These are phyloP conservation scores for Microhierax caerulescens DNA, from an alignment of 2,797 vertebrate genomes.

Conservation along the genomic window DNA sequence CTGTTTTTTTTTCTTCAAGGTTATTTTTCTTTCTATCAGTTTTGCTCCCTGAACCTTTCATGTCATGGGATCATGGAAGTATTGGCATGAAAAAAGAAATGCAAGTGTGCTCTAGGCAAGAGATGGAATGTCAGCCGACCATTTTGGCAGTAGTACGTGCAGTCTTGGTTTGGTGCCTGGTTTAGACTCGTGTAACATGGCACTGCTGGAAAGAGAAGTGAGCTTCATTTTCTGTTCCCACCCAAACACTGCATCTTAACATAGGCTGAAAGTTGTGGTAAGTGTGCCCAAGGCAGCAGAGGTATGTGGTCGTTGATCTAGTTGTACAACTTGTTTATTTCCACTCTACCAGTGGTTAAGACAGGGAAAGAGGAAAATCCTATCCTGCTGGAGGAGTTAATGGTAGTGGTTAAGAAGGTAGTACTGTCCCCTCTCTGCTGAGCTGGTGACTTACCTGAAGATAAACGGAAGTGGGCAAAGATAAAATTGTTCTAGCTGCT, in stretches of 20 bases:
- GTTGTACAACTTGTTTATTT: not conserved
- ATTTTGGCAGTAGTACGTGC: accelerated
- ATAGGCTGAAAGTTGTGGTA: not conserved
- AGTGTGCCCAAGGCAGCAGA: not conserved
- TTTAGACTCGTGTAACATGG: not conserved
- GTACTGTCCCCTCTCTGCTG: not conserved
- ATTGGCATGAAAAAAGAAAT: not conserved
- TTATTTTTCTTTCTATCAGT: not conserved
- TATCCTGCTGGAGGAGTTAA: not conserved
- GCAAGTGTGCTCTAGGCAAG: not conserved
- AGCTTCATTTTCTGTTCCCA: not conserved
- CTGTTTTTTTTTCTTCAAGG: not conserved
- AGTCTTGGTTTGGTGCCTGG: not conserved
- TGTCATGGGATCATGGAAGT: not conserved
- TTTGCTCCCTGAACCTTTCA: not conserved
- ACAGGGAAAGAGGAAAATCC: not conserved
- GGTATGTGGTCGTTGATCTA: not conserved
- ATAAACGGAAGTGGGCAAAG: not conserved
- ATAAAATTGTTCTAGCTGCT: not conserved
- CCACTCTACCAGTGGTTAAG: not conserved
- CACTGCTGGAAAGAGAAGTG: not conserved
- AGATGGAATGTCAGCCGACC: accelerated
- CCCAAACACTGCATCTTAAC: not conserved
- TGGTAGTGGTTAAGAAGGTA: not conserved
- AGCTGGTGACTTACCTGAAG: not conserved